Conservation (phyloP, 1,140 invertebrate species). For the Calliphora vicina region DNA sequence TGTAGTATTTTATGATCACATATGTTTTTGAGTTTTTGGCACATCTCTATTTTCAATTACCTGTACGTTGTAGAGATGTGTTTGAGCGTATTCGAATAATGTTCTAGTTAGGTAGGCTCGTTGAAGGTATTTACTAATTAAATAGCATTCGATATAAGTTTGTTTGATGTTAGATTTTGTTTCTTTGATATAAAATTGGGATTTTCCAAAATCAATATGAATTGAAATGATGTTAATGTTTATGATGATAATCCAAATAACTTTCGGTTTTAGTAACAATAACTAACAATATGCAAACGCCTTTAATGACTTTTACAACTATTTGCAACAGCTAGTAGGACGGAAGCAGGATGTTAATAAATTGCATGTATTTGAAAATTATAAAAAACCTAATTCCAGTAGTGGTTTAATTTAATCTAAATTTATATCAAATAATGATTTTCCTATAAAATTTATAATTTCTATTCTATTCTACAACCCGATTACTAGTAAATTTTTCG, state of each 20-base stretch:
- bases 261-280: constrained; percentile 60
- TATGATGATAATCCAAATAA: constrained; percentile 47
- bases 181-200: constrained; percentile 59
- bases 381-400: no score
- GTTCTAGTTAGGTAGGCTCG: constrained; percentile 16
- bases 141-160: no score
- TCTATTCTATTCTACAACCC: no score
- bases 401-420: no score
- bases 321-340: no score
- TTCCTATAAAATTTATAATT: no score
- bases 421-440: no score
- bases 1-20: neutral
- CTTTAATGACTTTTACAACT: neutral
- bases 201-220: constrained; percentile 55
- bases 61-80: neutral
- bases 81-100: neutral
- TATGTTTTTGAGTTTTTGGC: neutral
- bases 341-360: no score
- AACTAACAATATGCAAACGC: constrained; percentile 43
- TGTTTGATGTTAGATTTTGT: neutral
- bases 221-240: constrained; percentile 32
- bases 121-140: neutral
- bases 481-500: no score
- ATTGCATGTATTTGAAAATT: no score
- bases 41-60: no score